A percentile compares a stretch with the other conserved stretches of the same genome.
Conservation (phyloP, 2,113 vertebrate species). For the Pedionomus torquatus region DNA sequence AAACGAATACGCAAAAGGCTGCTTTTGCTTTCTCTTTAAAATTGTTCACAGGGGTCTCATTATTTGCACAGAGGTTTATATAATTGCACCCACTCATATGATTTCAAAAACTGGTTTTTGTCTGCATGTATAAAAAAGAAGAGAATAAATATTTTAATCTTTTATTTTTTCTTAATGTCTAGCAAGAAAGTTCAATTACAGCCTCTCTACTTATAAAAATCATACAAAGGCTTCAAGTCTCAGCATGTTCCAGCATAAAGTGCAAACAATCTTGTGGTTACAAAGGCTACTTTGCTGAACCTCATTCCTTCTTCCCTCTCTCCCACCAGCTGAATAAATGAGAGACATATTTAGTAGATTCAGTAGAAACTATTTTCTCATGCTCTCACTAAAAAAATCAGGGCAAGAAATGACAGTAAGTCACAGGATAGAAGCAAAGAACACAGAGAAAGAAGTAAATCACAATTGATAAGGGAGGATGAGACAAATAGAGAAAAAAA, state of each 20-base stretch:
- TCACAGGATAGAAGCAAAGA: conserved; percentile 26
- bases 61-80: conserved; percentile 36
- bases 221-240: conserved; percentile 45
- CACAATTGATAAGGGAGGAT: background rate
- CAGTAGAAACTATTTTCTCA: conserved; percentile 64
- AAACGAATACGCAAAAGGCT: background rate
- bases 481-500: background rate
- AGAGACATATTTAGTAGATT: conserved; percentile 61
- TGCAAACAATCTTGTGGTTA: conserved; percentile 52
- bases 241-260: conserved; percentile 51
- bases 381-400: conserved; percentile 47
- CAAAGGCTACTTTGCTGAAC: conserved; percentile 62
- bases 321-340: conserved; percentile 61
- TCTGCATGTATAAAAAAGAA: background rate
- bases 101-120: conserved; percentile 30
- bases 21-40: conserved; percentile 8
- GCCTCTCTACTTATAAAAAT: conserved; percentile 53
- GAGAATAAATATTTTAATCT: conserved; percentile 55
- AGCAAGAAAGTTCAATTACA: conserved; percentile 59
- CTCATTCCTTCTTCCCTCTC: conserved; percentile 39
- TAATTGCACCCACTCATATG: conserved; percentile 10
- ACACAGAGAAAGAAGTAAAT: conserved; percentile 13
- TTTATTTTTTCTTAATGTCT: conserved; percentile 47
- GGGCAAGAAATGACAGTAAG: conserved; percentile 36
- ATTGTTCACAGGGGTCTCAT: conserved; percentile 11